phyloP scores from a whole-genome alignment of 2,113 vertebrate species.

The Stegastes partitus region DNA sequence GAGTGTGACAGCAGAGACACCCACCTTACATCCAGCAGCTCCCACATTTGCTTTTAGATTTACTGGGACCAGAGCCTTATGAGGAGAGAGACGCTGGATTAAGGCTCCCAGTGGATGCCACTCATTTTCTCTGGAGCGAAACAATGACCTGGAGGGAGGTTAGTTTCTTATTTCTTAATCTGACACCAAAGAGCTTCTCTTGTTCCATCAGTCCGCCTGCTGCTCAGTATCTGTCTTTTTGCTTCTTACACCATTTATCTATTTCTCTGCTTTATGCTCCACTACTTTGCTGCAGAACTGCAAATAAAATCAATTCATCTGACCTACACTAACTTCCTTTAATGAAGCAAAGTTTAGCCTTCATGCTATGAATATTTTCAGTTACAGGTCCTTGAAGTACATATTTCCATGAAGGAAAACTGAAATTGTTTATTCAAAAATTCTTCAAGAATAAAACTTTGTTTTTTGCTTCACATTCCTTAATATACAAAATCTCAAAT shows the following conservation, averaged over 20 bases:
- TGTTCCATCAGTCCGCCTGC: constrained; percentile 1
- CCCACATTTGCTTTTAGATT: no score
- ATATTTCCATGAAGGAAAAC: no score
- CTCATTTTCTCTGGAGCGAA: constrained; percentile 70
- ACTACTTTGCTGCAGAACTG: background rate
- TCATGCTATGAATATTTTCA: no score
- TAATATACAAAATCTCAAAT: no score
- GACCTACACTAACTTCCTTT: no score
- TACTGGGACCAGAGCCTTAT: constrained; percentile 20
- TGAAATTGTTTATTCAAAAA: no score
- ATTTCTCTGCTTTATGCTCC: constrained; percentile 19
- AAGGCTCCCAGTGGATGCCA: constrained; percentile 58
- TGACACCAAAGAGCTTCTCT: constrained; percentile 60
- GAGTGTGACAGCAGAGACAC: constrained; percentile 45
- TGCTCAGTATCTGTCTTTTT: constrained; percentile 17
- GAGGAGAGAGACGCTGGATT: no score
- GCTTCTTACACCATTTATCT: constrained; percentile 25
- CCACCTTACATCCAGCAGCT: constrained; percentile 49
- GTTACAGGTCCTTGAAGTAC: no score
- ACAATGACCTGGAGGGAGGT: constrained; percentile 56
- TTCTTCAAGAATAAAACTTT: no score
- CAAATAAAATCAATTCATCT: no score
- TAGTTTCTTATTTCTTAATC: constrained; percentile 74
- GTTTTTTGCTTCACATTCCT: no score
- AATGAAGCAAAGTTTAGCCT: no score